Evolutionary conservation across 2,888 invertebrate species (phyloP).

Genomic region (Ophraella communa): DNA sequence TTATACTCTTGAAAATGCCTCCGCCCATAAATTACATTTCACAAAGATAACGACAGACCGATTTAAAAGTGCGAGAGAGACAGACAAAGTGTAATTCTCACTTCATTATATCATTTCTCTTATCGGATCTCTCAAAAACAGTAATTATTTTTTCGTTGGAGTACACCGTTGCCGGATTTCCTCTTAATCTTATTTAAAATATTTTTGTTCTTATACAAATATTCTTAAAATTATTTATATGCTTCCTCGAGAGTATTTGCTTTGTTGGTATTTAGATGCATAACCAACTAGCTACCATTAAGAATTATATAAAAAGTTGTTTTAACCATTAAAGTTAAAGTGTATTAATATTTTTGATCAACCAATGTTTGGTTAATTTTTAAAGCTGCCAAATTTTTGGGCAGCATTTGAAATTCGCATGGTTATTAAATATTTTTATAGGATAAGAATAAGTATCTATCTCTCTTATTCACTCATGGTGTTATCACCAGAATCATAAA

Average conservation of each 20-base stretch:
- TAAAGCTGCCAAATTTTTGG: no score
- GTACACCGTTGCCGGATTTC: neutral
- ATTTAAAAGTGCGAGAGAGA: neutral
- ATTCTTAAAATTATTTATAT: no score
- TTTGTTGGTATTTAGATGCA: neutral
- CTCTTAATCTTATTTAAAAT: neutral
- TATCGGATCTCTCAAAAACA: conserved; percentile 8
- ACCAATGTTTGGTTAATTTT: no score
- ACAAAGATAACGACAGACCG: neutral
- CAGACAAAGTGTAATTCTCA: conserved; percentile 8
- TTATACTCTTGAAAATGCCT: neutral
- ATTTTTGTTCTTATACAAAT: neutral
- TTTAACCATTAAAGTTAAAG: no score
- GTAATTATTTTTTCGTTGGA: neutral
- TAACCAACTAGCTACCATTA: no score
- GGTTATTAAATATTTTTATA: no score
- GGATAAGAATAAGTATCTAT: no score
- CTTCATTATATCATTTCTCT: conserved; percentile 18
- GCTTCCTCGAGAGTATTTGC: neutral
- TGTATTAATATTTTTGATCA: no score
- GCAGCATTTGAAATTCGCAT: no score
- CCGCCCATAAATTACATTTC: neutral
- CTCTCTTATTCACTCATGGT: no score
- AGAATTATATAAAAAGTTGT: no score
- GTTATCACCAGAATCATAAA: no score